Evolutionary conservation across 2,113 vertebrate genomes (phyloP).

Genomic region (Vombatus ursinus): DNA sequence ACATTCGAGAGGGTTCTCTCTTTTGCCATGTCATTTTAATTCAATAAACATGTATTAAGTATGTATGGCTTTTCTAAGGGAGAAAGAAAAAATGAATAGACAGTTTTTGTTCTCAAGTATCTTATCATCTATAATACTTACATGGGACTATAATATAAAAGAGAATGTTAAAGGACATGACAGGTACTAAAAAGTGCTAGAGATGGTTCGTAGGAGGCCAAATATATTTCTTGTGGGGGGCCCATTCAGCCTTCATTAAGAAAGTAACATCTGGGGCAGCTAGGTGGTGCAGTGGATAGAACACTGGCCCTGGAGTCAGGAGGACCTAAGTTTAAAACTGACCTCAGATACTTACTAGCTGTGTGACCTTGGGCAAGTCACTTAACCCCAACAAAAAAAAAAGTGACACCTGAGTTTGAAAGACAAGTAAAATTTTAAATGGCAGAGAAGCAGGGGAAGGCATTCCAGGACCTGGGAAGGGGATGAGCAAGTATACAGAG

Average conservation of each 20-base stretch:
- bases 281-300: no score
- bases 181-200: not conserved
- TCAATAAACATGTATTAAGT: not conserved
- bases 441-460: not conserved
- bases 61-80: not conserved
- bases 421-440: not conserved
- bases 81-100: not conserved
- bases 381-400: not conserved
- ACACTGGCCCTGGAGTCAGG: not conserved
- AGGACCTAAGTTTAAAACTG: not conserved
- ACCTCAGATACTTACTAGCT: not conserved
- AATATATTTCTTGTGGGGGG: no score
- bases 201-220: not conserved
- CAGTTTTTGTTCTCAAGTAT: not conserved
- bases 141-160: not conserved
- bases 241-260: no score
- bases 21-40: not conserved
- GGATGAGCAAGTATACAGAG: not conserved
- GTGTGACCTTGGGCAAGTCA: not conserved
- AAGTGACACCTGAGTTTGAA: not conserved
- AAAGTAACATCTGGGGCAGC: no score
- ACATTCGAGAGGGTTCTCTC: no score
- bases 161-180: not conserved
- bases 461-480: not conserved
- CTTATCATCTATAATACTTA: not conserved